Percentiles rank a stretch among this genome's conserved stretches.
phyloP scores from a whole-genome alignment of 2,113 vertebrate species.

The Paramormyrops kingsleyae region DNA sequence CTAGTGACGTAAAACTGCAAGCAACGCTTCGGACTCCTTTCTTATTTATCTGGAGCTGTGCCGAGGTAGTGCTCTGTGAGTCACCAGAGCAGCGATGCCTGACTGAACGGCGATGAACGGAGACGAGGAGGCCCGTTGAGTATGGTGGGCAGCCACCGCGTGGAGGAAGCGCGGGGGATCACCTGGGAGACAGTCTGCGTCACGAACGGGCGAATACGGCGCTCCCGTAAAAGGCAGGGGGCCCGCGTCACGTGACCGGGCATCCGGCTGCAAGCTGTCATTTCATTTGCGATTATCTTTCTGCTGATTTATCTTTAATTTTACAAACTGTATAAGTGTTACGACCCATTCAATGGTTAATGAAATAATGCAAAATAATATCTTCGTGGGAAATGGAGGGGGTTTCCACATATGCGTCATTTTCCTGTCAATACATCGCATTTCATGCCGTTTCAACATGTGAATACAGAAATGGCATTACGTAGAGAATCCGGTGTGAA shows the following conservation, averaged over 20 bases:
- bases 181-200: not conserved
- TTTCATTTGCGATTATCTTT: not conserved
- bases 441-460: not conserved
- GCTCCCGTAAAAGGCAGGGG: not conserved
- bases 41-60: not conserved
- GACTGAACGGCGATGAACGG: not conserved
- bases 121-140: not conserved
- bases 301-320: not conserved
- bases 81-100: not conserved
- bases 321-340: not conserved
- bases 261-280: not conserved
- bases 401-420: not conserved
- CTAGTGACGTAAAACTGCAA: not conserved
- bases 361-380: not conserved
- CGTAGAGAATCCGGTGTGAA: not conserved
- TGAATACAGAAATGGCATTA: not conserved
- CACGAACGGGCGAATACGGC: not conserved
- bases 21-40: not conserved
- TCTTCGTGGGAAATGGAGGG: not conserved
- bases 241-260: not conserved
- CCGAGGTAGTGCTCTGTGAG: not conserved
- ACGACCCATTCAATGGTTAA: not conserved
- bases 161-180: not conserved
- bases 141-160: not conserved
- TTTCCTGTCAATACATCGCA: not conserved